These are phyloP conservation scores for Tenebrio molitor DNA, from an alignment of 1,140 invertebrate species.

Conservation along the genomic window DNA sequence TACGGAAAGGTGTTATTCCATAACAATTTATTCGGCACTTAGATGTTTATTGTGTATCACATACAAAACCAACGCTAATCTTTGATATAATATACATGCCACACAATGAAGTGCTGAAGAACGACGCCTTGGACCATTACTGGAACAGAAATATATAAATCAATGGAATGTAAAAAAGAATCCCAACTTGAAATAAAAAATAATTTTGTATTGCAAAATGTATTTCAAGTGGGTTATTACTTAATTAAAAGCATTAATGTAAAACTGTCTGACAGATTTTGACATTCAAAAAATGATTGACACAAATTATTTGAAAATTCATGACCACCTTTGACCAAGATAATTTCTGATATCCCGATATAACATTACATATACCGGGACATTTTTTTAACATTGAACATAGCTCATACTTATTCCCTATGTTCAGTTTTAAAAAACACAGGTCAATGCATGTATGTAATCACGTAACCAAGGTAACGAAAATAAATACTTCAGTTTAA, in stretches of 20 bases:
- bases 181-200: slow-evolving; percentile 3
- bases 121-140: slow-evolving; percentile 22
- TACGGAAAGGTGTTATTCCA: slow-evolving; percentile 28
- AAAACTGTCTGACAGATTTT: slow-evolving; percentile 1
- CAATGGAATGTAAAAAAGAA: too few species aligned
- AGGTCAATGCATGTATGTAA: too few species aligned
- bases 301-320: too few species aligned
- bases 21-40: slow-evolving; percentile 13
- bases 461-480: too few species aligned
- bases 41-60: slow-evolving; percentile 41
- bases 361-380: too few species aligned
- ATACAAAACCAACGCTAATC: slow-evolving; percentile 27
- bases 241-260: slow-evolving; percentile 15
- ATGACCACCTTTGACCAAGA: too few species aligned
- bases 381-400: too few species aligned
- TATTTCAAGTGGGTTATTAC: background rate
- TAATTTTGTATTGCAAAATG: background rate
- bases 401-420: too few species aligned
- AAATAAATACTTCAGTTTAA: too few species aligned
- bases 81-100: slow-evolving; percentile 35
- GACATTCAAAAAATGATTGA: too few species aligned
- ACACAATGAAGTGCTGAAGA: slow-evolving; percentile 36
- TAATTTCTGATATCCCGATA: too few species aligned
- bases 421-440: too few species aligned
- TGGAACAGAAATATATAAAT: slow-evolving; percentile 39